These are phyloP conservation scores for Florisuga fusca DNA, from an alignment of 2,797 vertebrate species.

Conservation along the genomic window DNA sequence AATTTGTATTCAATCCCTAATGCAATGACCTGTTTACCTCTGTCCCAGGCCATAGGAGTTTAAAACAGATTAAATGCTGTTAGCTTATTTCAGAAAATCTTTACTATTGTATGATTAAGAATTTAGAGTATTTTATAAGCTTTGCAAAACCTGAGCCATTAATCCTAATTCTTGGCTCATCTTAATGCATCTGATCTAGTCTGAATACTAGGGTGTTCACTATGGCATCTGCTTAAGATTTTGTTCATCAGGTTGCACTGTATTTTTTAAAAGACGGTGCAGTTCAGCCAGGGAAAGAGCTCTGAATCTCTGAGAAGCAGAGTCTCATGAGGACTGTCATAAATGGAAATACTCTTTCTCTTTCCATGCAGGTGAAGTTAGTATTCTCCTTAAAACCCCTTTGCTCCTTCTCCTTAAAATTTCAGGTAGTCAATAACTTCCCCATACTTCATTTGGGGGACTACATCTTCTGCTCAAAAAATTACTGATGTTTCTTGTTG, in stretches of 20 bases:
- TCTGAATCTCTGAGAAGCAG: neutral
- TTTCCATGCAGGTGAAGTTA: neutral
- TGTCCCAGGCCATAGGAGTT: neutral
- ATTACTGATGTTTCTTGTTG: neutral
- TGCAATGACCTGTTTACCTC: neutral
- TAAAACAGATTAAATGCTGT: neutral
- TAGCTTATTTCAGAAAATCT: conserved; percentile 12
- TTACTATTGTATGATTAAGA: neutral
- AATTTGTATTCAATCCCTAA: conserved; percentile 44
- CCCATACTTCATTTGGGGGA: neutral
- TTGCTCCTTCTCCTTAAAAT: neutral
- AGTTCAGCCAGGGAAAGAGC: neutral
- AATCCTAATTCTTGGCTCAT: neutral
- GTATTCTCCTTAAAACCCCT: neutral
- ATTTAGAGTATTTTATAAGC: neutral
- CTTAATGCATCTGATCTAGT: neutral
- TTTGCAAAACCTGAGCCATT: neutral
- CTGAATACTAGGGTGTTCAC: neutral
- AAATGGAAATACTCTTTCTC: neutral
- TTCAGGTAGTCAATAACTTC: neutral
- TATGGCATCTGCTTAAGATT: neutral
- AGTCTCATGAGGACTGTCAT: neutral
- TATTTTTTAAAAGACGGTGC: neutral
- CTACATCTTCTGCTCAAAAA: neutral
- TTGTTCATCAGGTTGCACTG: neutral